A percentile compares a stretch with the other conserved stretches of the same genome.
Conservation (phyloP, 64 coral and sea anemone species). For the Montipora capricornis region DNA sequence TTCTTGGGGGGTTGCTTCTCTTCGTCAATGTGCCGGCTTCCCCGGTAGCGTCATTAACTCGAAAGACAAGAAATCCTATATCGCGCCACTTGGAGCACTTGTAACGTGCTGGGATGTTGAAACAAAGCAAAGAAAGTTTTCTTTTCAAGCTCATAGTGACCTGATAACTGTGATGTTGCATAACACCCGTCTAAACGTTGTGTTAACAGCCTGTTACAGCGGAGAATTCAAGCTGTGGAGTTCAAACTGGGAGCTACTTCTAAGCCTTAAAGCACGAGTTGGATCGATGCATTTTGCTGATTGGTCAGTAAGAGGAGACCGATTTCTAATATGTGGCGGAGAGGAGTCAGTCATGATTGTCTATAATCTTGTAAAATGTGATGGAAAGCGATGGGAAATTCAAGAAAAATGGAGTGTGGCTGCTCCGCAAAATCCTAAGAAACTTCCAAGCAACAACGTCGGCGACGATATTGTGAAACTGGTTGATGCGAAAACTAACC, state of each 20-base stretch:
- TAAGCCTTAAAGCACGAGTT: slow-evolving; percentile 15
- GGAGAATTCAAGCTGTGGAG: slow-evolving; percentile 91
- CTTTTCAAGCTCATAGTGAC: slow-evolving; percentile 90
- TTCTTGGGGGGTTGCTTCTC: slow-evolving; percentile 84
- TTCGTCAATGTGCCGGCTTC: slow-evolving; percentile 88
- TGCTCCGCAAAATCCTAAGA: not conserved
- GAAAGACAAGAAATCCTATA: slow-evolving; percentile 56
- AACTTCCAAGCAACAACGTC: not conserved
- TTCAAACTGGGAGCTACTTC: slow-evolving; percentile 57
- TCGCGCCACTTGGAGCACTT: slow-evolving; percentile 74
- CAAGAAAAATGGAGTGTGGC: not conserved
- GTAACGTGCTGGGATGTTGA: slow-evolving; percentile 83
- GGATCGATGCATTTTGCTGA: slow-evolving; percentile 69
- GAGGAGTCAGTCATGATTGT: slow-evolving; percentile 65
- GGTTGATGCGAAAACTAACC: not conserved
- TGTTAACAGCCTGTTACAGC: slow-evolving; percentile 72
- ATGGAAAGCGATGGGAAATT: not conserved
- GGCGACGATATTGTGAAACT: not conserved
- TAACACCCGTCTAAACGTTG: slow-evolving; percentile 34
- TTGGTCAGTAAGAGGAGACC: slow-evolving; percentile 77
- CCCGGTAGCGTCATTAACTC: slow-evolving; percentile 53
- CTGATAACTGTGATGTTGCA: slow-evolving; percentile 81
- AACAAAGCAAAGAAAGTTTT: slow-evolving; percentile 48
- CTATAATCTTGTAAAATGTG: slow-evolving; percentile 47
- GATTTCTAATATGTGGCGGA: slow-evolving; percentile 66